Conservation (phyloP, 2,113 vertebrate species). For the Heterotilapia buettikoferi region DNA sequence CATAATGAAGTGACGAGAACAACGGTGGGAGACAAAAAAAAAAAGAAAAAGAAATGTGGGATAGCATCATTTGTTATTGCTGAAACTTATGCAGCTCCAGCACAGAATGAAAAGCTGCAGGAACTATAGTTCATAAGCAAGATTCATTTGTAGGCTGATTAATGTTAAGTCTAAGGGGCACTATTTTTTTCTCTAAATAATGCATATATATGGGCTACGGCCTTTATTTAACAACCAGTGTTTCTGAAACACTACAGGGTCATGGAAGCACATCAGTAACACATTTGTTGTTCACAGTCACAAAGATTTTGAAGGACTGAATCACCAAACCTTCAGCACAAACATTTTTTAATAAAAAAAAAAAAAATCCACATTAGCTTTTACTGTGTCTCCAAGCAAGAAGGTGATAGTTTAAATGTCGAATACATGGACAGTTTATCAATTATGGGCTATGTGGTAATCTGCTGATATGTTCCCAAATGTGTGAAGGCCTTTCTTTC, state of each 20-base stretch:
- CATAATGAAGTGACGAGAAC: constrained; percentile 71
- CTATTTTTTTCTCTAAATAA: background rate
- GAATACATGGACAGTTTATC: background rate
- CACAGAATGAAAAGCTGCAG: constrained; percentile 32
- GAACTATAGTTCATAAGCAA: constrained; percentile 7
- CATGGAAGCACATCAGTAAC: background rate
- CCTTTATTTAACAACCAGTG: background rate
- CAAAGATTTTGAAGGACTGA: background rate
- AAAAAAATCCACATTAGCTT: background rate
- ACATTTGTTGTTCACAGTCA: background rate
- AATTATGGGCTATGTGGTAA: fast-evolving
- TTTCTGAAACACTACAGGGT: background rate
- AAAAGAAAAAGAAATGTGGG: constrained; percentile 9
- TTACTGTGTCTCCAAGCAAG: background rate
- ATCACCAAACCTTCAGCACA: background rate
- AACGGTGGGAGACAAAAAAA: constrained; percentile 13
- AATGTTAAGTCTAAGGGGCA: constrained; percentile 51
- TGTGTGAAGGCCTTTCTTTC: background rate
- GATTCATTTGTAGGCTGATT: constrained; percentile 65
- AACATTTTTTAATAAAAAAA: background rate
- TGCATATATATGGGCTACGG: background rate
- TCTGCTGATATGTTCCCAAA: background rate
- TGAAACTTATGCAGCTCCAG: constrained; percentile 32
- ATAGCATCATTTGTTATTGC: constrained; percentile 69
- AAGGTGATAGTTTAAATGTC: background rate